Evolutionary conservation across 1,140 invertebrate genomes (phyloP).

Genomic region (Archivesica marissinica): DNA sequence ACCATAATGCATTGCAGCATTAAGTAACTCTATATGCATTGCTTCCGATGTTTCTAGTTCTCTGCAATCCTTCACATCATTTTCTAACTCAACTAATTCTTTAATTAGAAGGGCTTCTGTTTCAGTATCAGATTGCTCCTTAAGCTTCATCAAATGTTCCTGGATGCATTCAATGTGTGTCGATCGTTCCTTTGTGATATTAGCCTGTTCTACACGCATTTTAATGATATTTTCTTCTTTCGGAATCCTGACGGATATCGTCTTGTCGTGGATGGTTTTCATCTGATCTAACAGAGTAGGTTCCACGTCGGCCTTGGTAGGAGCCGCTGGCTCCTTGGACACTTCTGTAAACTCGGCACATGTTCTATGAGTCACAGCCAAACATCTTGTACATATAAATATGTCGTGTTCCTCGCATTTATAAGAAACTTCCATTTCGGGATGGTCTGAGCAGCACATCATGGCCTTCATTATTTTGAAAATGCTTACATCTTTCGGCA

Average conservation of each 20-base stretch:
- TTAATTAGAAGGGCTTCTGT: not conserved
- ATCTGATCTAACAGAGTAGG: not conserved
- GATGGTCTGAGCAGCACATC: slow-evolving; percentile 8
- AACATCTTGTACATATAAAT: slow-evolving; percentile 35
- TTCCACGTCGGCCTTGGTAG: not conserved
- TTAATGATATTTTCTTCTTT: slow-evolving; percentile 25
- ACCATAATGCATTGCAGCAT: not conserved
- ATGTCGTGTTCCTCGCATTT: slow-evolving; percentile 9
- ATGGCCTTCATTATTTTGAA: slow-evolving; percentile 4
- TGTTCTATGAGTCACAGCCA: slow-evolving; percentile 21
- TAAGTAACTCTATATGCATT: not conserved
- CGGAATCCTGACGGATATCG: not conserved
- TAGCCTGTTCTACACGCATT: not conserved
- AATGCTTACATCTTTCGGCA: not conserved
- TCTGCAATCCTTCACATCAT: not conserved
- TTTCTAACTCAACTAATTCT: not conserved
- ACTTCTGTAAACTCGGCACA: slow-evolving; percentile 13
- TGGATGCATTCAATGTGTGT: not conserved
- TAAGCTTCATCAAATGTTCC: not conserved
- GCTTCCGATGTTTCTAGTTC: not conserved
- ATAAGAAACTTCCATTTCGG: slow-evolving; percentile 9
- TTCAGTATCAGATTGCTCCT: not conserved
- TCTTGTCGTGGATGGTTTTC: not conserved
- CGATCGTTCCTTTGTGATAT: not conserved
- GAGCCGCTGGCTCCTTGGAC: not conserved